Evolutionary conservation across 2,888 invertebrate genomes (phyloP).

Genomic region (Escarpia spicata): DNA sequence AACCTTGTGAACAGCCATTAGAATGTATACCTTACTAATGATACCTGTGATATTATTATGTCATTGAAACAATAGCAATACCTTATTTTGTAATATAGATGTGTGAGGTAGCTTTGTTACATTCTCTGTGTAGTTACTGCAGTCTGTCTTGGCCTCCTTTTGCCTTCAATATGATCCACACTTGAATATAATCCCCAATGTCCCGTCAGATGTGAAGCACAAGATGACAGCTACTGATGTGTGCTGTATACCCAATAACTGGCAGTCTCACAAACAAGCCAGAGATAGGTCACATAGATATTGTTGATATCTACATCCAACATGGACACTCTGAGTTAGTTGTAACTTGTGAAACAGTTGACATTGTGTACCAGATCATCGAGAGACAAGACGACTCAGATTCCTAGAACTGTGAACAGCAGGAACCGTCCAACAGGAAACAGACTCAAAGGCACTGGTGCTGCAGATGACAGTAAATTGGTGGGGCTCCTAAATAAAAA

Average conservation of each 20-base stretch:
- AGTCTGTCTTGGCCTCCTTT: background rate
- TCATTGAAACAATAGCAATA: background rate
- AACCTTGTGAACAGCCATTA: background rate
- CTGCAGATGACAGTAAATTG: conserved; percentile 7
- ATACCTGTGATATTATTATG: background rate
- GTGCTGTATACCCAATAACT: background rate
- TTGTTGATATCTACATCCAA: background rate
- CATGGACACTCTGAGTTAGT: background rate
- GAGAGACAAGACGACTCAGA: background rate
- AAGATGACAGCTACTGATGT: background rate
- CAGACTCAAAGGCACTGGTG: background rate
- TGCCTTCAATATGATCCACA: background rate
- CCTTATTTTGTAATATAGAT: background rate
- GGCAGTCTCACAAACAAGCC: background rate
- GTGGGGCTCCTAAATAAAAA: background rate
- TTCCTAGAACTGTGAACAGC: background rate
- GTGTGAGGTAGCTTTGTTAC: background rate
- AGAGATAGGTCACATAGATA: background rate
- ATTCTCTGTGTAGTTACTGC: background rate
- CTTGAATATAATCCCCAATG: background rate
- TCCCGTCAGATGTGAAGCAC: background rate
- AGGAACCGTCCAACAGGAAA: background rate
- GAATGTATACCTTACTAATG: background rate
- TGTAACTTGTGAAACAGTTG: background rate
- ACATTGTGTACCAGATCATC: background rate